Evolutionary conservation across 2,888 invertebrate species (phyloP), one percentile per base, ranked within the genome.

Genomic region (Punctoribates punctum): DNA sequence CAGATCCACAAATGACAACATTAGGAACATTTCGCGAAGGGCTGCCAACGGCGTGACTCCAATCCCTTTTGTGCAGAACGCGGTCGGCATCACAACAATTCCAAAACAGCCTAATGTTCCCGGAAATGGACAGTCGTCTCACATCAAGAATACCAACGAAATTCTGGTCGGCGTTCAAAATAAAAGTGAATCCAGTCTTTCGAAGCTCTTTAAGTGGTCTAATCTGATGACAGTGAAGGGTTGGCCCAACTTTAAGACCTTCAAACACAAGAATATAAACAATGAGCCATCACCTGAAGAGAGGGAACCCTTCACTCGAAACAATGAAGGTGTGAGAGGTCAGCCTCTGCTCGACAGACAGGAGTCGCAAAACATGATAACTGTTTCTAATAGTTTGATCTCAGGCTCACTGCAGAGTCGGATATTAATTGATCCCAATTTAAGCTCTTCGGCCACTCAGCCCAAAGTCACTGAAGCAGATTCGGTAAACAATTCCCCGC

Each of bases 21-120:
- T 11, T 17, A 54, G 42, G 15, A 74, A 60, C 60, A 65, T 46
- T 38, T 25, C 25, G 1, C 23, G 75, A 65, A 25, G 73, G 15
- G n/a, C 42, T 11, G 73, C 9, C 13, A 60, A 60, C 51, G 51
- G 23, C 46, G 79, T 82, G 3, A 81, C 82, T 74, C 89, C 88
- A 0, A 89, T 89, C 79, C 90, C 91, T 0, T 91, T 90, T 81
- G 87, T 91, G 0, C 91, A 89, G 80, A 91, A 91, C 81, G 90
- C 90, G 74, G 90, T 91, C 29, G 88, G 81, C 65, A 57, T 77
- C 15, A 20, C 80, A 81, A 78, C 78, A n/a, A 76, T 83, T 34
- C 84, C 84, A 0, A 85, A 85, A 79, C 82, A 83, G 77, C 83
- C 83, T n/a, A 85, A 84, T 17, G 81, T 83, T 57, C 82, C 82